Evolutionary conservation across 2,888 invertebrate species (phyloP).

Genomic region (Portevinia maculata): DNA sequence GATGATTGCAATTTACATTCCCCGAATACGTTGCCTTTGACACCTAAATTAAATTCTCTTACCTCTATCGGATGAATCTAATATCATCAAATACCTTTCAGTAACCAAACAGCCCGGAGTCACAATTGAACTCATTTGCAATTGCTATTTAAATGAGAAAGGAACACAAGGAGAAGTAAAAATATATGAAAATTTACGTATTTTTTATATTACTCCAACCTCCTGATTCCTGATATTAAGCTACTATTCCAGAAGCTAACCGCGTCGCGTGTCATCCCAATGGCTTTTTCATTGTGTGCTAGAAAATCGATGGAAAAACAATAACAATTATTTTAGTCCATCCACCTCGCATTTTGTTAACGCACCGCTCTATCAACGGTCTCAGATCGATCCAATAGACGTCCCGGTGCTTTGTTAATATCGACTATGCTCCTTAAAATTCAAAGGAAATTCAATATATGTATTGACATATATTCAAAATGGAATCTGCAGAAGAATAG

Average conservation of each 20-base stretch:
- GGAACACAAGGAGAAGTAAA: slow-evolving; percentile 4
- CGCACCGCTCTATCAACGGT: not conserved
- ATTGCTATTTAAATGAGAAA: slow-evolving; percentile 52
- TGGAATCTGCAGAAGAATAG: slow-evolving; percentile 35
- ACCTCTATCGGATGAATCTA: not conserved
- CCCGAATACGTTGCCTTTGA: slow-evolving; percentile 27
- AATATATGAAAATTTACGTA: slow-evolving; percentile 10
- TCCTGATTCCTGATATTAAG: slow-evolving; percentile 1
- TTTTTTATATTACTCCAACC: slow-evolving; percentile 16
- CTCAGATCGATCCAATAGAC: slow-evolving; percentile 17
- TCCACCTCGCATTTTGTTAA: not conserved
- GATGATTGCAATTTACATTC: slow-evolving; percentile 52
- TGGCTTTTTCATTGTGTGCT: slow-evolving; percentile 29
- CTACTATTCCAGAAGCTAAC: slow-evolving; percentile 1
- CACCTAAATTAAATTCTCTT: slow-evolving; percentile 32
- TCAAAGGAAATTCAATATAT: slow-evolving; percentile 44
- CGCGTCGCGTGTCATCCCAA: slow-evolving; percentile 14
- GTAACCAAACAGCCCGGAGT: slow-evolving; percentile 7
- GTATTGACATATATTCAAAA: slow-evolving; percentile 23
- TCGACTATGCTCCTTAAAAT: slow-evolving; percentile 48
- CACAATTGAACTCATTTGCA: slow-evolving; percentile 64
- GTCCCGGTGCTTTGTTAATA: slow-evolving; percentile 39
- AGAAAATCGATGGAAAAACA: slow-evolving; percentile 42
- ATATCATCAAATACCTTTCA: slow-evolving; percentile 17
- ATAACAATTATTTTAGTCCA: slow-evolving; percentile 35